Percentiles rank a stretch among this genome's conserved stretches.
Evolutionary conservation across 2,113 vertebrate genomes (phyloP).

Genomic region (Calidris pugnax): DNA sequence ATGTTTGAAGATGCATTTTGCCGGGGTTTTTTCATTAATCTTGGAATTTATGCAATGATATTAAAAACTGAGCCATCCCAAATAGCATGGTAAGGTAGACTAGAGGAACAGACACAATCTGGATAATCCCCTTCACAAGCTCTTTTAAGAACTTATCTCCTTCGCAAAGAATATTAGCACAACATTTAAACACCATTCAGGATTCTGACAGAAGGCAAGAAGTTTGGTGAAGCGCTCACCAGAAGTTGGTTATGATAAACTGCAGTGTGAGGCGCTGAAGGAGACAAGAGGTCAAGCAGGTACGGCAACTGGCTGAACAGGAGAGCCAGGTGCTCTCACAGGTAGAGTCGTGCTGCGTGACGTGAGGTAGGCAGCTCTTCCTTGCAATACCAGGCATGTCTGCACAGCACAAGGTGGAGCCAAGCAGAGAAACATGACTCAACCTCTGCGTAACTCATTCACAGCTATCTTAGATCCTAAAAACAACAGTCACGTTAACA

Average conservation of each 20-base stretch:
- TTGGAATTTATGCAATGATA: constrained; percentile 34
- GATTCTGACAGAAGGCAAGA: background rate
- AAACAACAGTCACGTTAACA: background rate
- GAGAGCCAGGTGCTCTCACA: background rate
- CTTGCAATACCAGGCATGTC: background rate
- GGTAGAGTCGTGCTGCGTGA: accelerated
- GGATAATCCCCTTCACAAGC: background rate
- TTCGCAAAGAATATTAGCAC: background rate
- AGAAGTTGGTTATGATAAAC: background rate
- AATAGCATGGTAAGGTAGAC: background rate
- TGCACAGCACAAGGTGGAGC: background rate
- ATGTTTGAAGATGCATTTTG: constrained; percentile 6
- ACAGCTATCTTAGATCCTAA: constrained; percentile 9
- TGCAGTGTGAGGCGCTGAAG: background rate
- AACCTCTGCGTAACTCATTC: background rate
- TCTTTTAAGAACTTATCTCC: background rate
- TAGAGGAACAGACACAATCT: background rate
- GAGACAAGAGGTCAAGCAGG: background rate
- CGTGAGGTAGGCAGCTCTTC: background rate
- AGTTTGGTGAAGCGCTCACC: background rate
- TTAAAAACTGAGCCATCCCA: background rate
- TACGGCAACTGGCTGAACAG: background rate
- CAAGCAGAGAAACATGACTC: constrained; percentile 3
- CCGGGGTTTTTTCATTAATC: background rate
- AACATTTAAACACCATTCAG: background rate